phyloP scores from a whole-genome alignment of 1,140 invertebrate genomes.

The Drosophila bipectinata region DNA sequence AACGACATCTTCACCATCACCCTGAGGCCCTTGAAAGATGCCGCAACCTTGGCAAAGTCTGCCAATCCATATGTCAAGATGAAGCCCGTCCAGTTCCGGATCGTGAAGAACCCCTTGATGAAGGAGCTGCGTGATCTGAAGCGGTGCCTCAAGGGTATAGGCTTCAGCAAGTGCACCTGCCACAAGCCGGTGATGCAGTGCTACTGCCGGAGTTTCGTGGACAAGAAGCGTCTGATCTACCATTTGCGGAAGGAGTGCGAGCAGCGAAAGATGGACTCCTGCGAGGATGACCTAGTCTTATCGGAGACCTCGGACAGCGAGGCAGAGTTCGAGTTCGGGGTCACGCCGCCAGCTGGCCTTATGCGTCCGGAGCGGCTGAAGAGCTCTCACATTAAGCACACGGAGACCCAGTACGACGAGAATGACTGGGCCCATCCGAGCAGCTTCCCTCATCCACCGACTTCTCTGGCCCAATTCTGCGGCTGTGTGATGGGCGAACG shows the following conservation, averaged over 20 bases:
- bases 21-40: conserved; percentile 68
- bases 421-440: conserved; percentile 65
- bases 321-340: conserved; percentile 74
- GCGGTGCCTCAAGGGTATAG: conserved; percentile 68
- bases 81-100: conserved; percentile 78
- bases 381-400: conserved; percentile 39
- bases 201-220: conserved; percentile 71
- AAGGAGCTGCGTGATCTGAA: conserved; percentile 63
- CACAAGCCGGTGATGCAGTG: conserved; percentile 67
- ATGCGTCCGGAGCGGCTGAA: conserved; percentile 67
- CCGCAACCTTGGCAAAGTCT: conserved; percentile 29
- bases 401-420: conserved; percentile 72
- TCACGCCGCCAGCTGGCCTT: conserved; percentile 77
- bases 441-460: conserved; percentile 58
- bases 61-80: conserved; percentile 75
- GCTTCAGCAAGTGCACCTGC: conserved; percentile 75
- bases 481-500: conserved; percentile 62
- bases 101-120: conserved; percentile 60
- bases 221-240: conserved; percentile 68
- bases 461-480: conserved; percentile 47
- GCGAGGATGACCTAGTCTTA: conserved; percentile 52
- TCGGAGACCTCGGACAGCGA: conserved; percentile 77
- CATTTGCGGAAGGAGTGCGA: conserved; percentile 56
- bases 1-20: conserved; percentile 75
- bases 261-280: conserved; percentile 32